Evolutionary conservation across 2,797 vertebrate genomes (phyloP).

Genomic region (Petrocephalus sullivani): DNA sequence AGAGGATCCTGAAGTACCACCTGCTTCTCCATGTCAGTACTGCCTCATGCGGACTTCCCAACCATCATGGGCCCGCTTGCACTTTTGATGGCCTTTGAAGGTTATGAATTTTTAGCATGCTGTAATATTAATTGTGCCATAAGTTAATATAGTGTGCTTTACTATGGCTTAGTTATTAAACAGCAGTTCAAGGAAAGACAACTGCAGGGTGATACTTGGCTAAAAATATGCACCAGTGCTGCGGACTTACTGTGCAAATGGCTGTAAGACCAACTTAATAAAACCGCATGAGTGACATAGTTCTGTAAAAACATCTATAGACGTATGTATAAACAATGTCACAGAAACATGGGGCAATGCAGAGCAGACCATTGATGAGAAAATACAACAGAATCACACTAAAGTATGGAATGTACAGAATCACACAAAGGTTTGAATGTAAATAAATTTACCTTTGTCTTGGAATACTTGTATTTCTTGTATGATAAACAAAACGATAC

Average conservation of each 20-base stretch:
- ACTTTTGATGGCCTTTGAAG: not conserved
- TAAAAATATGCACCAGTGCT: constrained; percentile 1
- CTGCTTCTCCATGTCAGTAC: constrained; percentile 85
- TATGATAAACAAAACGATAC: not conserved
- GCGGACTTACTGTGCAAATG: not conserved
- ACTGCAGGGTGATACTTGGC: not conserved
- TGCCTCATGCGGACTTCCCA: not conserved
- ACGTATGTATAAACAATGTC: not conserved
- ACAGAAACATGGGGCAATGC: not conserved
- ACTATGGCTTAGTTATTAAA: not conserved
- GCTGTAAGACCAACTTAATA: not conserved
- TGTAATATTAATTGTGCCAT: not conserved
- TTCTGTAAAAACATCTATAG: not conserved
- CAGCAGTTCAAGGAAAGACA: not conserved
- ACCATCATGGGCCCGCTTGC: not conserved
- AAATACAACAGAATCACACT: not conserved
- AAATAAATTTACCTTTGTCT: not conserved
- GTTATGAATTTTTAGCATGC: not conserved
- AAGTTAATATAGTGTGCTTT: not conserved
- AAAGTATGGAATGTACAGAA: not conserved
- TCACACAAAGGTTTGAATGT: not conserved
- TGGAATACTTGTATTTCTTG: not conserved
- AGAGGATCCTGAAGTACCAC: constrained; percentile 98
- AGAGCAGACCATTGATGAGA: not conserved
- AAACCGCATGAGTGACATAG: not conserved